phyloP scores from a whole-genome alignment of 2,888 invertebrate genomes.

The Camponotus fellah region DNA sequence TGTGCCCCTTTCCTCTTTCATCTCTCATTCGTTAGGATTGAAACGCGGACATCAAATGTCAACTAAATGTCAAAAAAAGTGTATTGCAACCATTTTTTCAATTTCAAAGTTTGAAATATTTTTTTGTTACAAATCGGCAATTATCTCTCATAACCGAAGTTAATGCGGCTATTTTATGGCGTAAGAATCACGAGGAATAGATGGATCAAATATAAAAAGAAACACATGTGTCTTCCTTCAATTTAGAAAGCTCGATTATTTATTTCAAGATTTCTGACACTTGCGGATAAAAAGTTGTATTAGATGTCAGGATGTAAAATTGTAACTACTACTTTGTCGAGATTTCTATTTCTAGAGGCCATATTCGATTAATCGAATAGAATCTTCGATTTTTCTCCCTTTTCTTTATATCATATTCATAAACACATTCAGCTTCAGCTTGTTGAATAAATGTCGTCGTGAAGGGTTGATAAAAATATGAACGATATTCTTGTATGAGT shows the following conservation, averaged over 20 bases:
- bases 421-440: not conserved
- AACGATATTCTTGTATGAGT: not conserved
- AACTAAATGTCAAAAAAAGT: not conserved
- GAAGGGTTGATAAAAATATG: not conserved
- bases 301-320: not conserved
- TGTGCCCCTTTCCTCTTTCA: not conserved
- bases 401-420: not conserved
- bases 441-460: not conserved
- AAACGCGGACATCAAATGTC: not conserved
- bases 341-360: not conserved
- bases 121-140: not conserved
- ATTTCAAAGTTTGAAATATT: not conserved
- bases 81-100: not conserved
- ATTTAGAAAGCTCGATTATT: not conserved
- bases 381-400: not conserved
- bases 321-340: not conserved
- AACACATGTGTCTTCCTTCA: not conserved
- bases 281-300: not conserved
- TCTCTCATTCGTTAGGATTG: not conserved
- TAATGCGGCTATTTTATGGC: not conserved
- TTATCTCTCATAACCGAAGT: not conserved
- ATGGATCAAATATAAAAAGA: not conserved
- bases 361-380: not conserved
- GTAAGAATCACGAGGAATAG: not conserved
- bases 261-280: not conserved